Base-by-base conservation (phyloP, 1,140 invertebrate species). In the Apis florea region DNA sequence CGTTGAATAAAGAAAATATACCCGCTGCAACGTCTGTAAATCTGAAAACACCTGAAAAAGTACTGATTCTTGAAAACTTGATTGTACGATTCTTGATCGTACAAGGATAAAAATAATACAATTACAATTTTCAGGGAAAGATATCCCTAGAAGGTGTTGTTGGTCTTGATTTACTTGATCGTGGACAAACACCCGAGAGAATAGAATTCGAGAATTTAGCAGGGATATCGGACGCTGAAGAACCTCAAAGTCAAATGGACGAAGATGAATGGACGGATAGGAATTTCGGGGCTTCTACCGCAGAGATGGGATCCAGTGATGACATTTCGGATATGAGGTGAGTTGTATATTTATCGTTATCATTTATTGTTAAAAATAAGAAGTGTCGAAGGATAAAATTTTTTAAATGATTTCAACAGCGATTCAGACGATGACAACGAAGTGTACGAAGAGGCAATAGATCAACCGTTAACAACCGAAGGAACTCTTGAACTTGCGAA, bases 211-310 rank as follows among this genome's bases (percentile, higher is more conserved):
- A 94, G 84, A 96, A 95, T 89, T 93, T 93, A 47, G 96, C 91
- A 88, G 95, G 91, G 88, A 95, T 92, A 94, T 94, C 96, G n/a
- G 94, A 96, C 85, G 94, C 96, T 68, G 96, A 97, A 79, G 96
- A 97, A 87, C 94, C 95, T 2, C 95, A 96, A 19, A 95, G 96
- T 87, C 97, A 97, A 93, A 97, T 98, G 92, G 97, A 98, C 90
- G 97, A 98, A 91, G 97, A 98, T 89, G 97, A 98, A 92, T 98
- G 97, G 97, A 98, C 97, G 1, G 97, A 98, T 87, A 95, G 97
- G 75, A 98, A 98, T 94, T 98, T 98, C 92, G 96, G 97, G 84
- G 96, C 96, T 69, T 96, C 96, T 13, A 94, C 95, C 59, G 96
- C 95, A 59, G 96, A 96, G 92, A 94, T 95, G 88, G 95, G 95